Evolutionary conservation across 2,888 invertebrate genomes (phyloP).

Genomic region (Clusia tigrina): DNA sequence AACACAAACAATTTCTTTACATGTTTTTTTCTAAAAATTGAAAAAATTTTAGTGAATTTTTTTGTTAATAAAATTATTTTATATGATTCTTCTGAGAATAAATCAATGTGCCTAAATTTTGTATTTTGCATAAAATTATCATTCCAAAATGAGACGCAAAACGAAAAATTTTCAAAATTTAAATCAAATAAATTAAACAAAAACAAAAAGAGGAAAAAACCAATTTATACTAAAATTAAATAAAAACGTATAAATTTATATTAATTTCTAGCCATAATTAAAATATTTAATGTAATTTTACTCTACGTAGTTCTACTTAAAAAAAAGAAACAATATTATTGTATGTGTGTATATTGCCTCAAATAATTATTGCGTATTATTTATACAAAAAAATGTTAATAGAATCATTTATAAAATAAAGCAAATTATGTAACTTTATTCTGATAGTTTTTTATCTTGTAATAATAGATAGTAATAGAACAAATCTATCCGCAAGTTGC

Average conservation of each 20-base stretch:
- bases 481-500: no score
- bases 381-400: background rate
- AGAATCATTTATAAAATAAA: background rate
- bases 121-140: background rate
- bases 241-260: background rate
- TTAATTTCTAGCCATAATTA: conserved; percentile 5
- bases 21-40: background rate
- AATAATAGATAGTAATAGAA: no score
- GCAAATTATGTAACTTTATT: background rate
- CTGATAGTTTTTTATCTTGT: no score
- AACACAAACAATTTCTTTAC: background rate
- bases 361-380: background rate
- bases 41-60: background rate
- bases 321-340: background rate
- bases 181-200: background rate
- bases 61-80: background rate
- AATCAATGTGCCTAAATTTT: conserved; percentile 7
- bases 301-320: background rate
- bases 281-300: background rate
- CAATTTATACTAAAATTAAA: background rate
- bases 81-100: background rate
- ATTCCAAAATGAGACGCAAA: background rate
- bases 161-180: background rate
- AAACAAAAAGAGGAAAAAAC: no score
- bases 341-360: background rate